Conservation (phyloP, 2,888 invertebrate genomes). For the Drosophila tripunctata region DNA sequence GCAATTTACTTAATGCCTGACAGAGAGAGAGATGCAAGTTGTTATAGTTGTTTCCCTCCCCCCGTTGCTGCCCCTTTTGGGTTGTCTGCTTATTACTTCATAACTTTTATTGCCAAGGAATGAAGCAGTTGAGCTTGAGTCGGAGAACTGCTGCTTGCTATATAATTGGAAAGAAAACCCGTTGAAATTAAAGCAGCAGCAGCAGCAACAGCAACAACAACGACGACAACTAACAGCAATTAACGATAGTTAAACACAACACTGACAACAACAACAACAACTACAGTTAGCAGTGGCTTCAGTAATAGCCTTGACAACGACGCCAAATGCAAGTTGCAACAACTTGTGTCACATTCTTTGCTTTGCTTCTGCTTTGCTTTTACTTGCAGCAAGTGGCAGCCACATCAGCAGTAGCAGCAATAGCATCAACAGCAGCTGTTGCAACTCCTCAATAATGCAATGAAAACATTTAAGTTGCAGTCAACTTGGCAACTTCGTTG, state of each 20-base stretch:
- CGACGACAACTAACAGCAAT: slow-evolving; percentile 47
- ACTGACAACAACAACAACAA: slow-evolving; percentile 16
- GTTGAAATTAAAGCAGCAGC: slow-evolving; percentile 57
- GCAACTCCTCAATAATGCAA: slow-evolving; percentile 72
- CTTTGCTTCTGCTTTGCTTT: slow-evolving; percentile 31
- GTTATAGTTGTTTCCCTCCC: no score
- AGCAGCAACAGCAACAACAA: slow-evolving; percentile 28
- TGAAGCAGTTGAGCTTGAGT: slow-evolving; percentile 68
- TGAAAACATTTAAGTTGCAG: slow-evolving; percentile 68
- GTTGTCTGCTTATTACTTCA: slow-evolving; percentile 60
- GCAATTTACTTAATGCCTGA: slow-evolving; percentile 58
- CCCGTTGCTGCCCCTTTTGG: background rate
- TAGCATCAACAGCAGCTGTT: slow-evolving; percentile 33
- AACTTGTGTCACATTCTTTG: slow-evolving; percentile 65
- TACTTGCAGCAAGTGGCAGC: slow-evolving; percentile 35
- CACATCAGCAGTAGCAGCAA: slow-evolving; percentile 15
- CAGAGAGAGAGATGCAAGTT: background rate
- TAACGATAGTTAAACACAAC: slow-evolving; percentile 61
- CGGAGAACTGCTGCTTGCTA: slow-evolving; percentile 39
- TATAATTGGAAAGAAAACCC: slow-evolving; percentile 68
- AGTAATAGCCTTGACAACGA: slow-evolving; percentile 66
- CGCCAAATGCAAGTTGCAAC: slow-evolving; percentile 36
- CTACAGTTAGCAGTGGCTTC: slow-evolving; percentile 23
- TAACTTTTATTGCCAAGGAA: slow-evolving; percentile 69
- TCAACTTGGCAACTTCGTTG: slow-evolving; percentile 48